Evolutionary conservation across 2,797 vertebrate genomes (phyloP).

Genomic region (Sebastes oblongus): DNA sequence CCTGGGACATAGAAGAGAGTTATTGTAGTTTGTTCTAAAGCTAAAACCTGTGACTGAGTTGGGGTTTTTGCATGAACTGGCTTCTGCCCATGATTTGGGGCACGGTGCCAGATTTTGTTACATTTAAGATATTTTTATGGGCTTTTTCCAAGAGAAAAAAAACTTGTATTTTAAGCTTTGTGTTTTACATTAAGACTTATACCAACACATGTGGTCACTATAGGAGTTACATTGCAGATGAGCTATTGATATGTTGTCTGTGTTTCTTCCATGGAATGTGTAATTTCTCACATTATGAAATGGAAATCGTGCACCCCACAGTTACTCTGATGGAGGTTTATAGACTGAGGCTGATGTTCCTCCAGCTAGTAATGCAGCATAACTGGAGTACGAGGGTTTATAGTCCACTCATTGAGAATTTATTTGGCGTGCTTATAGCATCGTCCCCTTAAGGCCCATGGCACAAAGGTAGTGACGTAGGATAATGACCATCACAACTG

Average conservation of each 20-base stretch:
- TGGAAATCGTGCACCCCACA: constrained; percentile 49
- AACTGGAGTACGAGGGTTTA: constrained; percentile 7
- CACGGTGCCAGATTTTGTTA: constrained; percentile 64
- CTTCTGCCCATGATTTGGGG: constrained; percentile 27
- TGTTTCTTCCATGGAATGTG: constrained; percentile 70
- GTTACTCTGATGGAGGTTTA: constrained; percentile 24
- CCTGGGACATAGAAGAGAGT: constrained; percentile 36
- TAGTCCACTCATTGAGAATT: constrained; percentile 16
- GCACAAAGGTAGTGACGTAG: background rate
- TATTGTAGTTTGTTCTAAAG: constrained; percentile 53
- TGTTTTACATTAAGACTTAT: constrained; percentile 60
- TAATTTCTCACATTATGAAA: constrained; percentile 68
- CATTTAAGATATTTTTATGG: constrained; percentile 71
- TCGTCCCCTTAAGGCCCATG: constrained; percentile 4
- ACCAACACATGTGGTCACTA: constrained; percentile 49
- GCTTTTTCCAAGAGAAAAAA: constrained; percentile 58
- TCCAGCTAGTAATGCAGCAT: constrained; percentile 21
- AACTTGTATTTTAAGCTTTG: constrained; percentile 62
- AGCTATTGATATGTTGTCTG: constrained; percentile 23
- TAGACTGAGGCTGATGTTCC: constrained; percentile 23
- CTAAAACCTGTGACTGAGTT: constrained; percentile 52
- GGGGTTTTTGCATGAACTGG: constrained; percentile 54
- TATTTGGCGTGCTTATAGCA: constrained; percentile 1
- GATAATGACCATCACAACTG: constrained; percentile 13
- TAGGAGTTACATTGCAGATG: constrained; percentile 24